Conservation (phyloP, 2,888 invertebrate genomes). For the Lymantria monacha region DNA sequence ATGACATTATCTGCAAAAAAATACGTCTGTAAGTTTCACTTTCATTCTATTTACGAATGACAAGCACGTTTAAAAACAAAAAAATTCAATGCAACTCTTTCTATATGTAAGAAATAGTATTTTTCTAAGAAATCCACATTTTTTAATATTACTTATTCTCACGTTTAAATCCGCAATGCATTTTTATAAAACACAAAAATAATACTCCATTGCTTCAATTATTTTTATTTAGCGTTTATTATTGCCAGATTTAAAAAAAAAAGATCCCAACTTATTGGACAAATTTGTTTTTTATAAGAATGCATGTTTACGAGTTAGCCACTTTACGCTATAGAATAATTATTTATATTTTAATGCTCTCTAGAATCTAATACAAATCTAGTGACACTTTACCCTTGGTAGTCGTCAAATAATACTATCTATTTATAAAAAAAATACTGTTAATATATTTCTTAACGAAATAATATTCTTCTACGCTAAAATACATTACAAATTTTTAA, state of each 20-base stretch:
- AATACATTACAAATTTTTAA: constrained; percentile 71
- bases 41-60: constrained; percentile 40
- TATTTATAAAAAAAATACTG: constrained; percentile 54
- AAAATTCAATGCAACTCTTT: constrained; percentile 59
- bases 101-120: constrained; percentile 65
- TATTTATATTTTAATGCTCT: constrained; percentile 65
- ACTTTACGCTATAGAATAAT: constrained; percentile 64
- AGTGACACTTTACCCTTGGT: constrained; percentile 63
- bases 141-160: constrained; percentile 47
- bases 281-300: constrained; percentile 50
- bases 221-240: constrained; percentile 45
- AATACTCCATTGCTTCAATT: constrained; percentile 38
- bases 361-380: constrained; percentile 58
- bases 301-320: constrained; percentile 50
- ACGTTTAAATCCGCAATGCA: constrained; percentile 45
- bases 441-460: constrained; percentile 69
- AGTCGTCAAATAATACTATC: constrained; percentile 54
- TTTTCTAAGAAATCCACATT: constrained; percentile 61
- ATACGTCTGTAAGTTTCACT: constrained; percentile 26
- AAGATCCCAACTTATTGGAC: constrained; percentile 38
- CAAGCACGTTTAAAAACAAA: constrained; percentile 39
- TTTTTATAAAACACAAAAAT: constrained; percentile 54
- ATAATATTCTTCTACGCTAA: constrained; percentile 80
- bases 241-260: constrained; percentile 42
- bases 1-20: constrained; percentile 24